Base-by-base conservation (phyloP, 2,113 vertebrate genomes). In the Poeciliopsis turrubarensis region DNA sequence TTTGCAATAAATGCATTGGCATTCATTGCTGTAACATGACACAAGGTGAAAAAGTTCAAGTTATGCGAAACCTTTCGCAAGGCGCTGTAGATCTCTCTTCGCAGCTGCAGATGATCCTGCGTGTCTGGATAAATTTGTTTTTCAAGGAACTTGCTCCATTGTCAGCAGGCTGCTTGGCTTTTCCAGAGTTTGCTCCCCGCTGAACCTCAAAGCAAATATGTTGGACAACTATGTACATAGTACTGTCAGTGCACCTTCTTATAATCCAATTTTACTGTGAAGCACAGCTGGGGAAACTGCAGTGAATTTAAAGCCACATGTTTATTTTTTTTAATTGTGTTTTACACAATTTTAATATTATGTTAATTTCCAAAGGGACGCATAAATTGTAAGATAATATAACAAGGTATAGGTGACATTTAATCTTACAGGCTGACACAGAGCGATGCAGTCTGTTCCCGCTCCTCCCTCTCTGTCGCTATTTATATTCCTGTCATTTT, bases 41-140 rank as follows among this genome's bases (percentile, higher is more conserved):
- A 54, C 51, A 54, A n/a, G 22, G 7, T 54, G 17, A 54, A 54
- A 54, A 54, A 19, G 22, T 54, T 54, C 51, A 54, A 44, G 41
- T 47, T 19, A 3, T 19, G 5, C 5, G 44, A 47, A 47, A 47
- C 44, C 44, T 47, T 47, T 47, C 5, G 51, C 51, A 57, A 57
- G 51, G 8, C 51, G 8, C 19, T 25, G 51, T n/a, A 10, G 51
- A 57, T 67, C 73, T 68, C 84, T 37, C 10, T 37, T 11, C 34
- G 10, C 34, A 37, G 34, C 34, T 72, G 39, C n/a, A 6, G 80
- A 79, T 71, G 68, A 86, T 61, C 0, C 51, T 60, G 78, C 85
- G 71, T 77, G 84, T 89, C 82, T 72, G 90, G 89, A 83, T 89
- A 19, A 68, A 73, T 87, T 82, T 76, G 76, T 87, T 88, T 87